Conservation (phyloP, 2,113 vertebrate genomes). For the Pygoscelis adeliae region DNA sequence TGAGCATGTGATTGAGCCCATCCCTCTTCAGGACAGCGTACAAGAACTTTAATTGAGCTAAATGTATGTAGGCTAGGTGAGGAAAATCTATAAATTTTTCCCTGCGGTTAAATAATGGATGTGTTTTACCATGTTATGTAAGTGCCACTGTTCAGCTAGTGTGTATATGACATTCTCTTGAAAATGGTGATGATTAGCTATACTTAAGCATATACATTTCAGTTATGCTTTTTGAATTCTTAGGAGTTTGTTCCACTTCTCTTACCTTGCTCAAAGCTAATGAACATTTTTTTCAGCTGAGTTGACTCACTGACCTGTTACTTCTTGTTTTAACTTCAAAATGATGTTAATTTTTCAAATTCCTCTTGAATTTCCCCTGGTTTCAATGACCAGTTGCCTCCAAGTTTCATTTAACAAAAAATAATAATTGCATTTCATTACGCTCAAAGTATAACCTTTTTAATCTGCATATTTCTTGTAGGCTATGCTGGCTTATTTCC, state of each 20-base stretch:
- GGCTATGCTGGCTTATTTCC: conserved; percentile 62
- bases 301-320: conserved; percentile 11
- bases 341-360: conserved; percentile 39
- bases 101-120: background rate
- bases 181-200: background rate
- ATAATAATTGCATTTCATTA: conserved; percentile 64
- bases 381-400: conserved; percentile 13
- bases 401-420: conserved; percentile 5
- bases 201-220: background rate
- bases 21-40: background rate
- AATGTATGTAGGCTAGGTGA: background rate
- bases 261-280: conserved; percentile 31
- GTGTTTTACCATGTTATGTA: background rate
- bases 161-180: background rate
- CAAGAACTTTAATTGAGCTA: background rate
- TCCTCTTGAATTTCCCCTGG: conserved; percentile 12
- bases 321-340: background rate
- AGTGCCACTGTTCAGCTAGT: background rate
- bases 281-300: conserved; percentile 41
- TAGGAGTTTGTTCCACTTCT: conserved; percentile 30
- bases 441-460: conserved; percentile 39
- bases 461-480: conserved; percentile 75
- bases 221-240: background rate
- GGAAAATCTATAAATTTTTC: background rate
- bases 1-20: background rate